phyloP scores from a whole-genome alignment of 2,113 vertebrate species.

The Nicator chloris region DNA sequence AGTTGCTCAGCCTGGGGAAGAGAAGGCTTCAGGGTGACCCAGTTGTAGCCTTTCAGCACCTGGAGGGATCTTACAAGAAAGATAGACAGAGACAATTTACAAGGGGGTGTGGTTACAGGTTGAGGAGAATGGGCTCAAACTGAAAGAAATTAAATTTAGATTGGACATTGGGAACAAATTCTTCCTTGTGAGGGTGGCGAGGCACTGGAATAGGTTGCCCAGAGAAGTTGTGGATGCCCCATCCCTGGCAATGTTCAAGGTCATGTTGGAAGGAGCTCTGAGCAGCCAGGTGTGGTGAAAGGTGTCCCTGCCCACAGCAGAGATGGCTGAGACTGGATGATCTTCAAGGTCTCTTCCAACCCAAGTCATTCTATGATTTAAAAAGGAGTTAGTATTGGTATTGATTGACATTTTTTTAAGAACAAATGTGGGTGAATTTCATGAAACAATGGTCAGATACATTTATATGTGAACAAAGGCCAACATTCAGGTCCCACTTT shows the following conservation, averaged over 20 bases:
- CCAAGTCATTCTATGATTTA: not conserved
- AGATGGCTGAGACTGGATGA: not conserved
- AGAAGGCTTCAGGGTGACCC: not conserved
- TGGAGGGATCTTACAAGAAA: not conserved
- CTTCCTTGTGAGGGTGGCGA: not conserved
- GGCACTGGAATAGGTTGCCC: not conserved
- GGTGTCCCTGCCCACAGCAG: not conserved
- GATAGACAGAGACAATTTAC: not conserved
- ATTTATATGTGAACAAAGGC: not conserved
- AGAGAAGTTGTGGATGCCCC: not conserved
- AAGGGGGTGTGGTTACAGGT: not conserved
- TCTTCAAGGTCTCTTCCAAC: not conserved
- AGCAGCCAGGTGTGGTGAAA: not conserved
- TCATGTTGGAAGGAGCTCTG: not conserved
- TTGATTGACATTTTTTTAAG: not conserved
- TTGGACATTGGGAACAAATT: not conserved
- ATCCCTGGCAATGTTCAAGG: too few relatives aligned
- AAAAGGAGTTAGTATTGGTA: not conserved
- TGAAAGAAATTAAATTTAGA: not conserved
- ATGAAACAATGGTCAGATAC: not conserved
- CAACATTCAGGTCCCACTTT: not conserved
- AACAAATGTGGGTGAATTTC: not conserved
- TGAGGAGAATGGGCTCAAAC: too few relatives aligned
- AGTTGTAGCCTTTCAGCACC: not conserved
- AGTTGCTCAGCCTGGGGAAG: not conserved